Conservation (phyloP, 1,140 invertebrate genomes). For the Tyrophagus putrescentiae region DNA sequence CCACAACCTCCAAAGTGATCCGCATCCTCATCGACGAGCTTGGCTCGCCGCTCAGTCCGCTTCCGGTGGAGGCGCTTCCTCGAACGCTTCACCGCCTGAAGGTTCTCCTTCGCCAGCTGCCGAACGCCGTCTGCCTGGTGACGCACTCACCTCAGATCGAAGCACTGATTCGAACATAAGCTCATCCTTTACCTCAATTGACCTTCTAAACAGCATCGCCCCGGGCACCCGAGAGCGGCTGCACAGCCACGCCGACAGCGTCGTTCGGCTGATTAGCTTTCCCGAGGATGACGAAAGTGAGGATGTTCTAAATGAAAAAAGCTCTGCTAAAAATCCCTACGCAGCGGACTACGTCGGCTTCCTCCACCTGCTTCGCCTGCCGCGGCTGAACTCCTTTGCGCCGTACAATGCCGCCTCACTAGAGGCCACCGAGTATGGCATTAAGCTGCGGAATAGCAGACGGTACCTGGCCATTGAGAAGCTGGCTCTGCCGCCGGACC, state of each 20-base stretch:
- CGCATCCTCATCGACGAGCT: conserved; percentile 12
- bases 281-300: neutral
- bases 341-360: conserved; percentile 2
- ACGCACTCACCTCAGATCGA: neutral
- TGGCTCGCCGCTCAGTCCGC: neutral
- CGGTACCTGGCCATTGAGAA: conserved; percentile 1
- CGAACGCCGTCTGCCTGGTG: neutral
- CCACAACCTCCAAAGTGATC: neutral
- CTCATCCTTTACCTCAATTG: neutral
- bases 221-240: neutral
- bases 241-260: neutral
- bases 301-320: no score
- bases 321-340: no score
- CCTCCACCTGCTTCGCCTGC: conserved; percentile 3
- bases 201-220: neutral
- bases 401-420: conserved; percentile 9
- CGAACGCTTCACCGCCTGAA: neutral
- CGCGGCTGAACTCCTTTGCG: conserved; percentile 6
- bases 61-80: neutral
- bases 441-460: neutral
- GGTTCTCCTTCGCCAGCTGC: neutral
- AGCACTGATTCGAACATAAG: neutral
- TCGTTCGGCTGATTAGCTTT: neutral
- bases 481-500: conserved; percentile 4
- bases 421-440: neutral